Evolutionary conservation across 2,113 vertebrate species (phyloP).

Genomic region (Brachypodius melanocephalos): DNA sequence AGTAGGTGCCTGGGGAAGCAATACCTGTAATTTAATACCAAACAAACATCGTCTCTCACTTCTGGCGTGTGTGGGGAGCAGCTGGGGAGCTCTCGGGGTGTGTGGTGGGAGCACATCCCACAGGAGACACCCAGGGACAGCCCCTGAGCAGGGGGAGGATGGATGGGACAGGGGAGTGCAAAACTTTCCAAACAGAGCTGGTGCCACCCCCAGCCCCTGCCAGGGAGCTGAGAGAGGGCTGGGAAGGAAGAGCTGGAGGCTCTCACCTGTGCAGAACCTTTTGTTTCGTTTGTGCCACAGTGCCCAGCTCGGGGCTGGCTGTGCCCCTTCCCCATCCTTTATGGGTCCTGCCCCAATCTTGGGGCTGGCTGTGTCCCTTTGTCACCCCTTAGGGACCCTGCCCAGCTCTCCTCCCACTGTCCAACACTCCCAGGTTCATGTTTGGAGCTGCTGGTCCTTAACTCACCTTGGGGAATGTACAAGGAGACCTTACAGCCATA

Average conservation of each 20-base stretch:
- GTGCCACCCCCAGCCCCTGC: not conserved
- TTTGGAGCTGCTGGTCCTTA: constrained; percentile 33
- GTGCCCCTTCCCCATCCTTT: not conserved
- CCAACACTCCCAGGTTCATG: not conserved
- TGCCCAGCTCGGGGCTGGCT: not conserved
- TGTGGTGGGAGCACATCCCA: fast-evolving
- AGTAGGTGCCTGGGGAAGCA: not conserved
- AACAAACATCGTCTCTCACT: not conserved
- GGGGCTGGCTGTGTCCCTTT: not conserved
- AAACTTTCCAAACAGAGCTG: not conserved
- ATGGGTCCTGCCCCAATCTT: not conserved
- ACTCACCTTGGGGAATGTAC: not conserved
- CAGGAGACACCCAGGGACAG: not conserved
- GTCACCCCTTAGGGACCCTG: not conserved
- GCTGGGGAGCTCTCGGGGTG: not conserved
- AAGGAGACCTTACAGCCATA: constrained; percentile 29
- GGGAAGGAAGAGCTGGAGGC: not conserved
- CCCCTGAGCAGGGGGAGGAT: not conserved
- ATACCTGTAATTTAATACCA: not conserved
- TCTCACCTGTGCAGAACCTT: not conserved
- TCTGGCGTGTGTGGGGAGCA: fast-evolving
- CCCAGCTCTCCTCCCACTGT: not conserved
- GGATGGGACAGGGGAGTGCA: not conserved
- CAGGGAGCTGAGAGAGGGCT: not conserved
- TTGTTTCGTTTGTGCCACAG: not conserved